Evolutionary conservation across 1,140 invertebrate genomes (phyloP), one percentile per base, ranked within the genome.

Genomic region (Oryzaephilus surinamensis): DNA sequence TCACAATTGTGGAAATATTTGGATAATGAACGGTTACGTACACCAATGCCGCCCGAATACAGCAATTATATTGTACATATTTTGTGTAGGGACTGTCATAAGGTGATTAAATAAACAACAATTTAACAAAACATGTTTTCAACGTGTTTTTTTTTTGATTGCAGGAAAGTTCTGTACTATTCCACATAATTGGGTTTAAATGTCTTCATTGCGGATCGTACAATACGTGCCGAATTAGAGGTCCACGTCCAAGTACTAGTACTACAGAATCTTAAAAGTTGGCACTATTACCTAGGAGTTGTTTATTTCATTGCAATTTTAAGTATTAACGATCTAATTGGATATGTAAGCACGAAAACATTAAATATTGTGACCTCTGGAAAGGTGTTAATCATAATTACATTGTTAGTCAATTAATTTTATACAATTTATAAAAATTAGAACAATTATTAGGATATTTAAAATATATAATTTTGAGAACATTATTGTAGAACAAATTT

Each of bases 1-100:
- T 70, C 77, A 15, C 63, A 80, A 63, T 54, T 87, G 6, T 90
- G 86, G 86, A 75, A 75, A 45, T 79, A 80, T 56, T 62, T 89
- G 43, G 86, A 91, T 62, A 74, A 75, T 8, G 84, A 90, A 63
- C 77, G 89, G 7, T 72, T 69, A 1, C 70, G 76, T 16, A 86
- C 84, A 10, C 81, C 82, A 1, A 86, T 91, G 79, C 84, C 86
- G 0, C 66, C 73, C 1, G 83, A 88, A 51, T 89, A 87, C 49
- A 75, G 73, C 10, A 75, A 85, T 58, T 78, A 78, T 52, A 76
- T 77, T 46, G 77, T 82, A 18, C 74, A 80, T 23, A 87, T 90
- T 55, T 68, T 89, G 2, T 91, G 87, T 64, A 85, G 84, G 60
- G 87, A 91, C 66, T 91, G 87, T 64, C 84, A 89, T 55, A 78